Evolutionary conservation across 2,888 invertebrate genomes (phyloP), one percentile per base, ranked within the genome.

Genomic region (Lacanobia wlatinum): DNA sequence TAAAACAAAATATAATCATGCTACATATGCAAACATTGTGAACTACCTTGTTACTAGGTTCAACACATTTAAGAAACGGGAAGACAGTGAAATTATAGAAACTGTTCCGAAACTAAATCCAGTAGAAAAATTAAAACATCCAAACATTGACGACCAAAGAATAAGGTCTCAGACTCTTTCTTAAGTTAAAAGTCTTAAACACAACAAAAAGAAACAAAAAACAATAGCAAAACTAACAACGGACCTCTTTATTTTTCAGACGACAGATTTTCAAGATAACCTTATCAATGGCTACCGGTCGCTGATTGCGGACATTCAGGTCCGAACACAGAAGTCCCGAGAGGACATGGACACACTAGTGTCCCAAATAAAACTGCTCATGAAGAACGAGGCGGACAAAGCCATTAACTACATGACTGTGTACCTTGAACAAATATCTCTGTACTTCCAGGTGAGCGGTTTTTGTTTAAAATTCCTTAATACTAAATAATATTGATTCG

Each of bases 361-460:
- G 58, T 96, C 96, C 7, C 96, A 96, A 86, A 95, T 96, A 72
- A 96, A 96, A 78, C 88, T 96, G 0, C 92, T 96, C 38, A 96
- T 96, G 96, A 96, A 96, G 78, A 96, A 96, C 66, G 96, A 96
- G 83, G 96, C 96, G 1, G 96, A 96, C 69, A 96, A 96, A 80
- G 95, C 96, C 2, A 96, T 96, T 38, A 96, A 96, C 84, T 96
- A 96, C 78, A 96, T 96, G 96, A 96, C 96, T 3, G 94, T 96
- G 7, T 96, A 96, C 79, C 90, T 96, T 64, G 96, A 96, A 86
- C 96, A 96, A 82, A 96, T 96, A 80, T 96, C 96, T 0, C 84
- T 96, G 69, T 96, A 96, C 80, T 96, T 96, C 84, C 96, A 96
- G 92, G 96, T 96, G 80, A 80, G 77, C 69, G 16, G 18, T 40